Evolutionary conservation across 1,140 invertebrate genomes (phyloP).

Genomic region (Lerema accius): DNA sequence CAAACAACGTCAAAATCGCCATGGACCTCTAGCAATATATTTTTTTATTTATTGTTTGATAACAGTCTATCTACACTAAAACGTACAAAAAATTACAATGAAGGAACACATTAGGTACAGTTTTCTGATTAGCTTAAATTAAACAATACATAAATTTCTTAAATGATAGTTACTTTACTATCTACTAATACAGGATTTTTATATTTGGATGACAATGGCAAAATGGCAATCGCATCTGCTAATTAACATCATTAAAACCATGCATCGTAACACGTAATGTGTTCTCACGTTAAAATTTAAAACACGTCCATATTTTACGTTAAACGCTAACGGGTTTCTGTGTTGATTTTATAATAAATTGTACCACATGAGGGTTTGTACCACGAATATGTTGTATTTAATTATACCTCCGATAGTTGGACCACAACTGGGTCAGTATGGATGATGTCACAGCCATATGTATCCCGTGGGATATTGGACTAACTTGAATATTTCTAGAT

Average conservation of each 20-base stretch:
- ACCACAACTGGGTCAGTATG: not conserved
- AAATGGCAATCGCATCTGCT: not conserved
- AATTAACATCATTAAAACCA: not conserved
- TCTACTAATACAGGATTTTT: too few species aligned
- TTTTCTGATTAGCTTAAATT: too few species aligned
- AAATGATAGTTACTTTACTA: too few species aligned
- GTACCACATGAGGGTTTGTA: not conserved
- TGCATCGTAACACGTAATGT: not conserved
- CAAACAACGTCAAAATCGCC: too few species aligned
- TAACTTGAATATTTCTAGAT: too few species aligned
- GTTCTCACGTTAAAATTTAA: not conserved
- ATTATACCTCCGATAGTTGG: not conserved
- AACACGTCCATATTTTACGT: not conserved
- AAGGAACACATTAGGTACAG: too few species aligned
- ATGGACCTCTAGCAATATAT: too few species aligned
- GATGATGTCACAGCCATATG: not conserved
- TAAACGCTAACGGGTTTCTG: not conserved
- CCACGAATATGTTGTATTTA: not conserved
- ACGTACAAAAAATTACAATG: too few species aligned
- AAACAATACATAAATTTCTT: too few species aligned
- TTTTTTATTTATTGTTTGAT: too few species aligned
- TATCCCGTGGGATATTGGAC: too few species aligned
- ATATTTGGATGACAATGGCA: not conserved
- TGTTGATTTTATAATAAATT: slow-evolving; percentile 1
- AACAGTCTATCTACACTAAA: too few species aligned